Evolutionary conservation across 2,113 vertebrate species (phyloP), one percentile per base, ranked within the genome.

Genomic region (Oreochromis aureus): DNA sequence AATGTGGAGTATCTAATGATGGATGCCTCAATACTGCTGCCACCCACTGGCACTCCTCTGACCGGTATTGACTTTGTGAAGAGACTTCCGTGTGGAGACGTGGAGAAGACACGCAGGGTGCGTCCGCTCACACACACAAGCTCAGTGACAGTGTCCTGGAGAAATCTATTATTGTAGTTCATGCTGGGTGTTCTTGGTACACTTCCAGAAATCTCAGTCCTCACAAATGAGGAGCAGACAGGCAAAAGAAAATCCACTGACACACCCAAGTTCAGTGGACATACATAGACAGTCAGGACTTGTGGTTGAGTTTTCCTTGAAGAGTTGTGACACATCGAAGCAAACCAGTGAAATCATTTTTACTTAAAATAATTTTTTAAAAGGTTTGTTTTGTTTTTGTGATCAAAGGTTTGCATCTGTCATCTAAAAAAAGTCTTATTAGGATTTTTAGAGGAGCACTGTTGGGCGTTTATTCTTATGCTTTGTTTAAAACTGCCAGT

Each of bases 1-100:
- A 99, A 99, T 16, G 99, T 99, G 36, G 99, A 99, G 69, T 99
- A 99, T 89, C 96, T 99, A 81, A 99, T 99, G 98, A 99, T 99
- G 99, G 99, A 99, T 4, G 99, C 98, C 12, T 99, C 99, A 0
- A 98, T 99, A 84, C 95, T 99, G 84, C 96, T 99, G 79, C 99
- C 99, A 16, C 99, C 99, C 10, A 98, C 99, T 4, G 98, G 98
- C 27, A 99, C 99, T 0, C 99, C 99, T 0, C 96, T 99, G 89
- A 99, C 99, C 0, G 99, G 99, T 32, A 99, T 99, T 15, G 98
- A 99, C 93, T 99, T 99, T 81, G 98, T 99, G 61, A 99, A 99
- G 95, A 97, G 99, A 18, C 95, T 99, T 69, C 98, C 98, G 0
- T 99, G 99, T 80, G 99, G 99, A 11, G 98, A 98, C 2, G 97